Percentiles rank a stretch among this genome's conserved stretches.
phyloP scores from a whole-genome alignment of 1,140 invertebrate genomes.

The Saccostrea echinata region DNA sequence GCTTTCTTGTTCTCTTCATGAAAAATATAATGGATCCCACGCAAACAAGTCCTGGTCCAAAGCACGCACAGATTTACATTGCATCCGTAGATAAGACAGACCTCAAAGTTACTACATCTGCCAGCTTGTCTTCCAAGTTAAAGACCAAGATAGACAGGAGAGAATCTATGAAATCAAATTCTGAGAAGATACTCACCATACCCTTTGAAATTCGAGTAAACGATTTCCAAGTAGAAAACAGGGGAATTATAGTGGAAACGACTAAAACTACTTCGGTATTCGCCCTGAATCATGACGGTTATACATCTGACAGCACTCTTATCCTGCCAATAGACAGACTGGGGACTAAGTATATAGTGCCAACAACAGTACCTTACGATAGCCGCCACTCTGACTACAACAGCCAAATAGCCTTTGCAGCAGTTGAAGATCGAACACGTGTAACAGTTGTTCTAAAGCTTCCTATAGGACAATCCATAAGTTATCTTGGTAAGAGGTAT shows the following conservation, averaged over 20 bases:
- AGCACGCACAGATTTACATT: not conserved
- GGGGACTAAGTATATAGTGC: conserved; percentile 2
- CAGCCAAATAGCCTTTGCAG: conserved; percentile 22
- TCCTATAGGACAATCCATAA: not conserved
- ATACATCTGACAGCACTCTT: conserved; percentile 5
- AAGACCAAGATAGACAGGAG: not conserved
- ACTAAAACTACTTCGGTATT: not conserved
- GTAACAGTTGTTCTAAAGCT: not conserved
- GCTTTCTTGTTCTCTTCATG: conserved; percentile 20
- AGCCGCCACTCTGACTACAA: not conserved
- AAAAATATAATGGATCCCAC: conserved; percentile 9
- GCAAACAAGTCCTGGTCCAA: not conserved
- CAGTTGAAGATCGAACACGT: conserved; percentile 2
- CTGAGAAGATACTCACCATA: not conserved
- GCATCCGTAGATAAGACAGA: not conserved
- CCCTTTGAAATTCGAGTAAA: not conserved
- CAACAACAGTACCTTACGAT: conserved; percentile 9
- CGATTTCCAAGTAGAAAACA: not conserved
- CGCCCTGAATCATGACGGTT: conserved; percentile 26
- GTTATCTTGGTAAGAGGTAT: not conserved
- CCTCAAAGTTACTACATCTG: not conserved
- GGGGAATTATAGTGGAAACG: not conserved
- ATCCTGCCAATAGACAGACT: conserved; percentile 33
- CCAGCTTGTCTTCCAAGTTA: not conserved
- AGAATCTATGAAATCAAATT: not conserved